These are phyloP conservation scores for Neosalanx taihuensis DNA, from an alignment of 2,797 vertebrate species.

Conservation along the genomic window DNA sequence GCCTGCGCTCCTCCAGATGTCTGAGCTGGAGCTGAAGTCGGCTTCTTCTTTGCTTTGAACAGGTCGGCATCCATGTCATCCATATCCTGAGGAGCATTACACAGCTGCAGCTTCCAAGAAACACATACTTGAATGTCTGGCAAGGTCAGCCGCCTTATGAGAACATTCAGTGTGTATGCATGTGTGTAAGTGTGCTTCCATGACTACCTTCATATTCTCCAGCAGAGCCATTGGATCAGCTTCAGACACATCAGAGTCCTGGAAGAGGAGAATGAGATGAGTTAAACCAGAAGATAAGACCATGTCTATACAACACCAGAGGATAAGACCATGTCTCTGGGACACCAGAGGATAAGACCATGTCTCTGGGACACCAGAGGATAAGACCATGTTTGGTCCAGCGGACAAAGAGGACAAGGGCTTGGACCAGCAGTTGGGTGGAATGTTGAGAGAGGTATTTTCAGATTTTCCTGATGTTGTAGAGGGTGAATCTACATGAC, in stretches of 20 bases:
- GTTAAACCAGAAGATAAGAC: background rate
- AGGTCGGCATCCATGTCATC: constrained; percentile 86
- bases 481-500: no score
- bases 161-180: background rate
- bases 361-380: background rate
- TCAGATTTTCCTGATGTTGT: no score
- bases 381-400: no score
- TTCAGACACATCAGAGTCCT: constrained; percentile 79
- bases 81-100: constrained; percentile 67
- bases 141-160: background rate
- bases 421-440: no score
- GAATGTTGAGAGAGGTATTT: no score
- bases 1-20: constrained; percentile 55
- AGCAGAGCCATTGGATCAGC: constrained; percentile 74
- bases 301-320: background rate
- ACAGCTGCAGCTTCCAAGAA: no score
- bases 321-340: no score
- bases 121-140: background rate
- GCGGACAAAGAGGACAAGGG: no score
- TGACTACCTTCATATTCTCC: constrained; percentile 73
- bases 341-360: no score
- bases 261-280: background rate
- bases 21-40: constrained; percentile 57
- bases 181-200: background rate
- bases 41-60: constrained; percentile 72